A percentile compares a stretch with the other conserved stretches of the same genome.
These are phyloP conservation scores for Lytechinus pictus DNA, from an alignment of 35 echinoderm and acorn worm genomes.

Conservation along the genomic window DNA sequence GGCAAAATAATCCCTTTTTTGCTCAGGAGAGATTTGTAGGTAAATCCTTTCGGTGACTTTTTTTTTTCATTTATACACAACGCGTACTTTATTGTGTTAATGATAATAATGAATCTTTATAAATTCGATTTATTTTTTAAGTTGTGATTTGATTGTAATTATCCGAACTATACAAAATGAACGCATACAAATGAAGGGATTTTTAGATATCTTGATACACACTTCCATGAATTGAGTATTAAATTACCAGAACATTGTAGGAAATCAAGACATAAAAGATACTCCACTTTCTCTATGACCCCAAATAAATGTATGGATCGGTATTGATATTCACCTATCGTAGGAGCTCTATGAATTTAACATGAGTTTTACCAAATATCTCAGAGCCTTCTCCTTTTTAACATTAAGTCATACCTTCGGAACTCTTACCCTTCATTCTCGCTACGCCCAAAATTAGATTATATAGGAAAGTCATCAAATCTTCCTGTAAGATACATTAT, in stretches of 20 bases:
- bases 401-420: neutral
- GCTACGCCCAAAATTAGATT: neutral
- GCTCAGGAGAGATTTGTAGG: no score
- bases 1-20: no score
- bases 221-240: no score
- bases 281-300: neutral
- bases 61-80: no score
- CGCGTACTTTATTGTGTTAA: no score
- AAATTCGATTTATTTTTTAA: no score
- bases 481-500: conserved; percentile 3
- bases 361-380: neutral
- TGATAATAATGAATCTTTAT: no score
- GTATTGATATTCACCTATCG: neutral
- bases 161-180: no score
- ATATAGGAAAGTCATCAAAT: neutral
- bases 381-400: neutral
- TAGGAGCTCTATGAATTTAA: neutral
- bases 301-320: neutral
- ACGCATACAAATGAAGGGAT: no score
- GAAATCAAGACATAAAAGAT: neutral
- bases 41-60: no score
- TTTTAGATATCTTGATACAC: no score
- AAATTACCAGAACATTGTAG: neutral
- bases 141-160: no score
- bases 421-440: neutral